These are phyloP conservation scores for Nannoperca australis DNA, from an alignment of 2,797 vertebrate species.

Conservation along the genomic window DNA sequence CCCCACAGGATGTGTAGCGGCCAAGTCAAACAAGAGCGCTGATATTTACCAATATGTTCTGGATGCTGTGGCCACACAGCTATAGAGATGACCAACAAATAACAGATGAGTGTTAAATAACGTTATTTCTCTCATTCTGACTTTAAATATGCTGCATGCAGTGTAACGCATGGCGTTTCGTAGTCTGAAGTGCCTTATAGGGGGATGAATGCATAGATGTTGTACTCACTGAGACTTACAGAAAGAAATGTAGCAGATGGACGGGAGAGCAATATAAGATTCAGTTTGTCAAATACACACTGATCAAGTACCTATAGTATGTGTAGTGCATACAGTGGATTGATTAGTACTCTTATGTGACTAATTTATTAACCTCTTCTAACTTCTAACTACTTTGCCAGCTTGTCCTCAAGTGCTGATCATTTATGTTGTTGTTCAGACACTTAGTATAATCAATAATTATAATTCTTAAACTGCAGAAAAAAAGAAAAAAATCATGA, in stretches of 20 bases:
- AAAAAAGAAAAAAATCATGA: not conserved
- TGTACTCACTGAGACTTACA: not conserved
- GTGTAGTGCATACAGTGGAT: not conserved
- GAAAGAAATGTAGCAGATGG: constrained; percentile 5
- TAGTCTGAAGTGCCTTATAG: not conserved
- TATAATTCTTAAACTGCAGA: not conserved
- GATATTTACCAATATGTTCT: constrained; percentile 76
- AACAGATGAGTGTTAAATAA: constrained; percentile 27
- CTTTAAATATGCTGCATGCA: not conserved
- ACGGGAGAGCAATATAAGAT: not conserved
- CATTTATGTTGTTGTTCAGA: not conserved
- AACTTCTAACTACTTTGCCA: not conserved
- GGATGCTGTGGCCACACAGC: constrained; percentile 58
- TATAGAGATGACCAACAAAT: constrained; percentile 37
- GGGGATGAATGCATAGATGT: not conserved
- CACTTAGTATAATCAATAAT: not conserved
- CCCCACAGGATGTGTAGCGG: constrained; percentile 73
- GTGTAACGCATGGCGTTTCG: not conserved
- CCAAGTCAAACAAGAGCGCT: constrained; percentile 78
- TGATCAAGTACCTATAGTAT: not conserved
- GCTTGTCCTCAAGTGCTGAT: not conserved
- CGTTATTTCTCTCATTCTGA: not conserved
- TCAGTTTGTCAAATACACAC: not conserved
- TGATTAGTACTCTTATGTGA: not conserved
- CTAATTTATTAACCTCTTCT: not conserved